Conservation (phyloP, 2,113 vertebrate genomes). For the Percopsis transmontana region DNA sequence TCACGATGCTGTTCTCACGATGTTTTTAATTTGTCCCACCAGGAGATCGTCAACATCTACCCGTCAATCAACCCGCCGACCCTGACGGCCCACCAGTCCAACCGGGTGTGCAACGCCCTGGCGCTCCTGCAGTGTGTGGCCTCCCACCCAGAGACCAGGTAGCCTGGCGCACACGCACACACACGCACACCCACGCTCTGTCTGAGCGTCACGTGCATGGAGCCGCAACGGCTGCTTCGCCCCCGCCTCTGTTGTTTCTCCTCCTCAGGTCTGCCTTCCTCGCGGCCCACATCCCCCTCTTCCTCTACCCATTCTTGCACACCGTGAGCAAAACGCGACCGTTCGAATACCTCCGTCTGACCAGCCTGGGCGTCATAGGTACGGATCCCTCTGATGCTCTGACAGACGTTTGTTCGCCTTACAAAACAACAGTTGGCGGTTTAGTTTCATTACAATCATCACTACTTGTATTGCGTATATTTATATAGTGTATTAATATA, state of each 20-base stretch:
- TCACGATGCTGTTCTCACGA: constrained; percentile 5
- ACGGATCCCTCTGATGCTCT: too few species aligned
- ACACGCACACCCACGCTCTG: too few species aligned
- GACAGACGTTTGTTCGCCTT: too few species aligned
- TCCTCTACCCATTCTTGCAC: constrained; percentile 97
- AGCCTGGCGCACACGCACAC: too few species aligned
- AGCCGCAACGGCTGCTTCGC: too few species aligned
- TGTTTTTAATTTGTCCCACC: too few species aligned
- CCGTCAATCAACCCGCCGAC: constrained; percentile 98
- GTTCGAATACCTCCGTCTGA: constrained; percentile 95
- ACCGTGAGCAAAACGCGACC: constrained; percentile 98
- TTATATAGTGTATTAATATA: too few species aligned
- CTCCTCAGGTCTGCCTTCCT: constrained; percentile 92
- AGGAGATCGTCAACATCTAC: constrained; percentile 99
- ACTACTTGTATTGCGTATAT: too few species aligned
- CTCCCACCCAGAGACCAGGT: constrained; percentile 96
- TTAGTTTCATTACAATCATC: too few species aligned
- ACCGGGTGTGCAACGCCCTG: constrained; percentile 96
- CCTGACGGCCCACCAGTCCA: constrained; percentile 96
- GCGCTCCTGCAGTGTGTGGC: constrained; percentile 96
- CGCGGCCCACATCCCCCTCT: constrained; percentile 95
- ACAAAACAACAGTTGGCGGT: too few species aligned
- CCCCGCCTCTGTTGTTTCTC: too few species aligned
- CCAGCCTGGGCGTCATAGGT: constrained; percentile 97
- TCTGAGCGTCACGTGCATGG: too few species aligned